These are phyloP conservation scores for Cuculus canorus DNA, from an alignment of 2,797 vertebrate genomes.

Conservation along the genomic window DNA sequence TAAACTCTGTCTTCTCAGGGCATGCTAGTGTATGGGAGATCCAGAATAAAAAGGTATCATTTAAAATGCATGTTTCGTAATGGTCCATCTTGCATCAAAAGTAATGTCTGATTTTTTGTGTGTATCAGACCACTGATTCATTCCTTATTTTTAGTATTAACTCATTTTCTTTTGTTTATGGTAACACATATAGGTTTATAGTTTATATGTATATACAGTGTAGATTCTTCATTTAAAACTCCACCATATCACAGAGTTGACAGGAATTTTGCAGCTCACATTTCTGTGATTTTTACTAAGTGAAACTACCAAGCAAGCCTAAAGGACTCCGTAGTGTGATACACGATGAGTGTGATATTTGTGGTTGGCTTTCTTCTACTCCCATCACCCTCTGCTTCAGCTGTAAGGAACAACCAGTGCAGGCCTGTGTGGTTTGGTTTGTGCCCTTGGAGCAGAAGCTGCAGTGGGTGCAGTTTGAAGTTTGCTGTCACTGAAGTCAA, in stretches of 20 bases:
- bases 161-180: background rate
- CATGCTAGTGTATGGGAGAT: background rate
- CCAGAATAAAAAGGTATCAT: background rate
- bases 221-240: background rate
- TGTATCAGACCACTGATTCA: background rate
- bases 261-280: background rate
- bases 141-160: background rate
- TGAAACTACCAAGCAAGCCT: fast-evolving
- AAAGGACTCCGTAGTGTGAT: fast-evolving
- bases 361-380: background rate
- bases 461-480: background rate
- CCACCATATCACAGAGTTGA: fast-evolving
- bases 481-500: background rate
- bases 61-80: background rate
- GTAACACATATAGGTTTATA: fast-evolving
- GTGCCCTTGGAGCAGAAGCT: background rate
- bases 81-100: background rate
- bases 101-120: background rate
- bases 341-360: fast-evolving
- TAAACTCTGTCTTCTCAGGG: background rate
- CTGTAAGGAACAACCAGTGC: fast-evolving
- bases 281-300: background rate
- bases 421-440: background rate
- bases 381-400: background rate
- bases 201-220: background rate